Percentiles rank a stretch among this genome's conserved stretches.
Conservation (phyloP, 2,797 vertebrate species). For the Schizopygopsis malacanthus region DNA sequence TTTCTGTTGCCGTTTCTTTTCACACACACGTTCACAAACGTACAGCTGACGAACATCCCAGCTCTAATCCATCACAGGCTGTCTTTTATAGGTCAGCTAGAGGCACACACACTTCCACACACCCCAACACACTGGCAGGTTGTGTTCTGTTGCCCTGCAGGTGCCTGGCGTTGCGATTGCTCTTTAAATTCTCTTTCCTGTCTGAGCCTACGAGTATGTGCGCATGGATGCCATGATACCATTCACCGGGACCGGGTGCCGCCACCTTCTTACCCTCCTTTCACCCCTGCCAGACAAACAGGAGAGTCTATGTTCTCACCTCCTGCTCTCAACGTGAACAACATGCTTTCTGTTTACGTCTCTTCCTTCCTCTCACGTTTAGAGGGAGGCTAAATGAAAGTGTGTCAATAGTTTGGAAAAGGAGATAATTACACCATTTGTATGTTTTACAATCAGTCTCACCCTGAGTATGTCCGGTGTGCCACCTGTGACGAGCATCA, state of each 20-base stretch:
- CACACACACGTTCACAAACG: constrained; percentile 56
- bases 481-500: constrained; percentile 32
- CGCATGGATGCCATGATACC: constrained; percentile 54
- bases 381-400: constrained; percentile 36
- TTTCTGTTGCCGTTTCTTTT: constrained; percentile 62
- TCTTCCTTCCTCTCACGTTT: constrained; percentile 47
- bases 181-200: constrained; percentile 81
- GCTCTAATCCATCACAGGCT: constrained; percentile 82
- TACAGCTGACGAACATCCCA: constrained; percentile 69
- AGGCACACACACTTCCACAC: constrained; percentile 53
- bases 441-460: constrained; percentile 30
- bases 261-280: constrained; percentile 41
- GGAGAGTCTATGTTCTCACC: constrained; percentile 74
- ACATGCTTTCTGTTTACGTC: constrained; percentile 49
- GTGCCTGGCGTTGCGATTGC: constrained; percentile 85
- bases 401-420: constrained; percentile 29
- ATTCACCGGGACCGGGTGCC: constrained; percentile 82
- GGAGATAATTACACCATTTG: constrained; percentile 25
- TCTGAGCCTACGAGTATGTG: constrained; percentile 55
- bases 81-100: constrained; percentile 78
- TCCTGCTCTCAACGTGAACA: constrained; percentile 58
- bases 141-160: constrained; percentile 81
- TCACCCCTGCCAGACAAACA: constrained; percentile 50
- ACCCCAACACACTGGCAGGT: constrained; percentile 71
- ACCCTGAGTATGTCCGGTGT: constrained; percentile 10